These are phyloP conservation scores for Doryteuthis pealeii DNA, from an alignment of 1,140 invertebrate species.

Conservation along the genomic window DNA sequence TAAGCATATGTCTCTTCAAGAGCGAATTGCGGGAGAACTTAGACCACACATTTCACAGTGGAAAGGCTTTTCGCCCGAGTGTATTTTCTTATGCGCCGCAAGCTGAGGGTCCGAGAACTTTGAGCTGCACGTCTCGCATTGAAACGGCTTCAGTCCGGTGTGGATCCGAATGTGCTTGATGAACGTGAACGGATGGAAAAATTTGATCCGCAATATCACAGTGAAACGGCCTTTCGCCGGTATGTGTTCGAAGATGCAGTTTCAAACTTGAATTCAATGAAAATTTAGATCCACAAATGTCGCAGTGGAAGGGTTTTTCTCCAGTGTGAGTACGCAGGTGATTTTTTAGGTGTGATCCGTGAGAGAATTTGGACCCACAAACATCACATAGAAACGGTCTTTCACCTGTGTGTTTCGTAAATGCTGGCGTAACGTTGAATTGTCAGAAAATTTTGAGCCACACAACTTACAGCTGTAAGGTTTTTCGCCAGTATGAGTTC, in stretches of 20 bases:
- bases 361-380: not conserved
- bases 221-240: no score
- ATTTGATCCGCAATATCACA: no score
- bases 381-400: not conserved
- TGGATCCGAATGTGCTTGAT: not conserved
- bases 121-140: not conserved
- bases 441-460: no score
- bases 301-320: no score
- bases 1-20: conserved; percentile 44
- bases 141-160: not conserved
- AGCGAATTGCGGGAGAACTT: conserved; percentile 55
- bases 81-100: conserved; percentile 37
- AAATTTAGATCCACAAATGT: no score
- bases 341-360: no score
- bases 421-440: not conserved
- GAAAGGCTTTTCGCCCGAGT: conserved; percentile 61
- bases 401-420: not conserved
- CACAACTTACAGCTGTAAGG: no score
- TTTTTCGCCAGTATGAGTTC: no score
- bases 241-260: no score
- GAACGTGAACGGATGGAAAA: not conserved
- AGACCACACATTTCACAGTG: conserved; percentile 50
- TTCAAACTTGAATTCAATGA: no score
- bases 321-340: no score
- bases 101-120: not conserved